Percentiles rank a stretch among this genome's conserved stretches.
phyloP scores from a whole-genome alignment of 2,113 vertebrate species.

The Phalacrocorax aristotelis region DNA sequence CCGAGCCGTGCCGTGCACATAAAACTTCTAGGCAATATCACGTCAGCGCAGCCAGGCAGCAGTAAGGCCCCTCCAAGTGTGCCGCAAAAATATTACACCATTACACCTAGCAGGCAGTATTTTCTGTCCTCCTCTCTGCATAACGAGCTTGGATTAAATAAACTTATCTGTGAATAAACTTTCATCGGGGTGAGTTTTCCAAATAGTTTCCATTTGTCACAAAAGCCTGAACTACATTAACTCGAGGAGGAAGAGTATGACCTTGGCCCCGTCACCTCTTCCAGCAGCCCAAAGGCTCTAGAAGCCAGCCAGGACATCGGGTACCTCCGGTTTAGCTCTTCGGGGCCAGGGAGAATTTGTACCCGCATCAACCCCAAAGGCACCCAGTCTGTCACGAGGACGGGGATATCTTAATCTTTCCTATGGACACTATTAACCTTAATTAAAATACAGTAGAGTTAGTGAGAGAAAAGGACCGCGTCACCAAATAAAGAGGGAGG shows the following conservation, averaged over 20 bases:
- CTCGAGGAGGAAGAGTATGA: accelerated
- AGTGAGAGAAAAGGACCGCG: not conserved
- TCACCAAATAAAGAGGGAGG: too few species aligned
- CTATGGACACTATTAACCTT: not conserved
- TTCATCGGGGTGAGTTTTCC: not conserved
- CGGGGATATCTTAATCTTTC: not conserved
- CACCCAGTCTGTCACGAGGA: not conserved
- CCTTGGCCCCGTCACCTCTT: not conserved
- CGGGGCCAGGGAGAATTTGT: too few species aligned
- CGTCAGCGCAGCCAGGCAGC: slow-evolving; percentile 29
- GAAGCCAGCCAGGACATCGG: too few species aligned
- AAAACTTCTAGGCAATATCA: slow-evolving; percentile 37
- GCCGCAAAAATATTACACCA: not conserved
- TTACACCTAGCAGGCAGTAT: not conserved
- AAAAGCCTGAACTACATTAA: not conserved
- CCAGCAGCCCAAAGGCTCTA: not conserved
- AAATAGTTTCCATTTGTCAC: not conserved
- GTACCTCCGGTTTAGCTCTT: not conserved
- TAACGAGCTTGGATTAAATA: not conserved
- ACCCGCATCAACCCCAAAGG: not conserved
- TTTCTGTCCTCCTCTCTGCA: not conserved
- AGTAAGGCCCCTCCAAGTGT: not conserved
- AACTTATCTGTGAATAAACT: not conserved
- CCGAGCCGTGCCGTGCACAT: not conserved
- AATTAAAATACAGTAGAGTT: not conserved